Base-by-base conservation (phyloP, 92 coral and sea anemone genomes). In the Bergia sp. region DNA sequence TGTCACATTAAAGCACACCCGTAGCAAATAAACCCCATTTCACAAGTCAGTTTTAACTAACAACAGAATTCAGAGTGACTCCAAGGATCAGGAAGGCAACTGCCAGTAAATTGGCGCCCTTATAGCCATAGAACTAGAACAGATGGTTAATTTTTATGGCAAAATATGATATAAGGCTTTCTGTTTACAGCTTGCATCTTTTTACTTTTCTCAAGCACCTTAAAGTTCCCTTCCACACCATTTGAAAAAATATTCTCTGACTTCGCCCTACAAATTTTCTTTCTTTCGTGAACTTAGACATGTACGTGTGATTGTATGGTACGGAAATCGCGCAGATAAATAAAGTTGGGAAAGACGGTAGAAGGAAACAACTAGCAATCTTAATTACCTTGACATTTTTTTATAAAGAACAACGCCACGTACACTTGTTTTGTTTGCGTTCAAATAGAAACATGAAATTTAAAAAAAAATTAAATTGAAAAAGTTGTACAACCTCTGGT, bases 51-150 rank as follows among this genome's bases (percentile, higher is more conserved):
- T 80, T 61, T 53, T 53, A 1, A 37, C 58, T 36, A 29, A 65
- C 29, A 74, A 42, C 50, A 37, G 38, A 86, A 38, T 38, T 40
- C 16, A 3, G 36, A 37, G 7, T 16, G 65, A 67, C 36, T 38
- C 12, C 21, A 29, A 0, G 39, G 20, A n/a, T 37, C 69, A 18
- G 29, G 78, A 13, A 23, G 29, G 29, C 58, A 37, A 29, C 2
- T 43, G 79, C 18, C 78, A n/a, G 82, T 66, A 72, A 36, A 44
- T 3, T 44, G 87, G 66, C 55, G 79, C 87, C 78, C 37, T 84
- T 69, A 53, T 29, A 29, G 29, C 18, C 53, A 18, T 76, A 12
- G 53, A 41, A 41, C 23, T 7, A 39, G 0, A 10, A 37, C 12
- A 10, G 5, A 38, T 73, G 11, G 1, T 2, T 10, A 29, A 29